Base-by-base conservation (phyloP, 2,113 vertebrate genomes). In the Oryzias woworae region DNA sequence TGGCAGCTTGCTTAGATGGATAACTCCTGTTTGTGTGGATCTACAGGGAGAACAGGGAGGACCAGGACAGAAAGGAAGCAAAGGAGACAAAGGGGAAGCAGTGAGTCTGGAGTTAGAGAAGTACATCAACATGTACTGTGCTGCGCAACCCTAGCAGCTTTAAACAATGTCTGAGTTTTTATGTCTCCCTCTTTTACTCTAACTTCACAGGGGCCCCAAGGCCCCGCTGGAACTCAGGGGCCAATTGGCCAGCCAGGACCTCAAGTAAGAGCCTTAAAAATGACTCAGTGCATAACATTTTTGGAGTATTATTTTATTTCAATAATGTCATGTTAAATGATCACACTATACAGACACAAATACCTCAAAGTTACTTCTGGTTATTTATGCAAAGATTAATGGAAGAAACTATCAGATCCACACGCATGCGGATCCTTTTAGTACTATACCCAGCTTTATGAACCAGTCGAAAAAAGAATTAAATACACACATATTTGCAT, bases 171-270 rank as follows among this genome's bases (percentile, higher is more conserved):
- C 48, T 69, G 1, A 44, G 17, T 52, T 0, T 61, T 41, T 51
- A 5, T 24, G 1, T 31, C 6, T 45, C 44, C 26, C 26, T 50
- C n/a, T 13, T 3, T 23, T 18, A 24, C 49, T 52, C 28, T 46
- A 48, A 42, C 57, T 24, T 54, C 50, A 46, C 73, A 93, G 92
- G 92, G 92, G 1, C 92, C 92, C 2, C 10, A 81, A 56, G 92
- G 92, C 14, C 75, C 90, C 8, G 59, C 23, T 31, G 97, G 97
- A 4, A 91, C 92, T 69, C 97, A 98, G 79, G 97, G 97, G 23
- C 94, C 96, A 0, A 92, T 98, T 52, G 97, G 97, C 8, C 95
- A 98, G 47, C 91, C 96, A 0, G 97, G 97, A 73, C 62, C 78
- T 50, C 84, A 70, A 2, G 91, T 92, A 65, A 89, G 36, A 12